phyloP scores from a whole-genome alignment of 1,140 invertebrate species.

The Drosophila pruinosa region DNA sequence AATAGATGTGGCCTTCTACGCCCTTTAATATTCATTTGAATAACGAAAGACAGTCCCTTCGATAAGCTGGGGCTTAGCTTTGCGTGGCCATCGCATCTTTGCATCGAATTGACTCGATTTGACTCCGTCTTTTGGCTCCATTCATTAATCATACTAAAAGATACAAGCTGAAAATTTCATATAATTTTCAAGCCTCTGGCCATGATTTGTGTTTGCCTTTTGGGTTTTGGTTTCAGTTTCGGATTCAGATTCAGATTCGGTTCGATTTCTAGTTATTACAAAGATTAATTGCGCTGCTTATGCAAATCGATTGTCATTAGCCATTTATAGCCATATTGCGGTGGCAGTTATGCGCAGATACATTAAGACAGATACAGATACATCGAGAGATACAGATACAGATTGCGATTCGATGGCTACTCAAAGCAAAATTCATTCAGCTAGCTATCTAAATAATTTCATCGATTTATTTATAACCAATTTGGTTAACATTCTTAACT shows the following conservation, averaged over 20 bases:
- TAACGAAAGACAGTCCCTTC: slow-evolving; percentile 57
- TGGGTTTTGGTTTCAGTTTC: slow-evolving; percentile 3
- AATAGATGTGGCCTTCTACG: slow-evolving; percentile 73
- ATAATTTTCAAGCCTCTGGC: slow-evolving; percentile 58
- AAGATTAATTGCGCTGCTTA: slow-evolving; percentile 77
- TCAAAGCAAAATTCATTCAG: neutral
- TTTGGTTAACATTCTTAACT: slow-evolving; percentile 54
- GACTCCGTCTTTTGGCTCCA: slow-evolving; percentile 40
- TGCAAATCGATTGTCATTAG: slow-evolving; percentile 78
- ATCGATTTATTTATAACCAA: slow-evolving; percentile 62
- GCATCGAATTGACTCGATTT: neutral
- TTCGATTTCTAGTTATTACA: slow-evolving; percentile 75
- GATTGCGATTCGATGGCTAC: slow-evolving; percentile 8
- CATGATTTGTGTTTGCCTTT: slow-evolving; percentile 47
- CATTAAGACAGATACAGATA: slow-evolving; percentile 17
- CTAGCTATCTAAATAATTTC: slow-evolving; percentile 57
- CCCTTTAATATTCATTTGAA: slow-evolving; percentile 70
- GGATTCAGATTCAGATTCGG: slow-evolving; percentile 19
- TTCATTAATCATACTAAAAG: slow-evolving; percentile 76
- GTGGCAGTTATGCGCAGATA: slow-evolving; percentile 56
- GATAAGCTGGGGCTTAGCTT: slow-evolving; percentile 24
- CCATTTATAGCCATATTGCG: slow-evolving; percentile 68
- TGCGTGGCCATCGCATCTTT: neutral
- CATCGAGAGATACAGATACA: slow-evolving; percentile 19
- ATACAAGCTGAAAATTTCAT: slow-evolving; percentile 67